Base-by-base conservation (phyloP, 2,797 vertebrate genomes). In the Orestias chungarensis region DNA sequence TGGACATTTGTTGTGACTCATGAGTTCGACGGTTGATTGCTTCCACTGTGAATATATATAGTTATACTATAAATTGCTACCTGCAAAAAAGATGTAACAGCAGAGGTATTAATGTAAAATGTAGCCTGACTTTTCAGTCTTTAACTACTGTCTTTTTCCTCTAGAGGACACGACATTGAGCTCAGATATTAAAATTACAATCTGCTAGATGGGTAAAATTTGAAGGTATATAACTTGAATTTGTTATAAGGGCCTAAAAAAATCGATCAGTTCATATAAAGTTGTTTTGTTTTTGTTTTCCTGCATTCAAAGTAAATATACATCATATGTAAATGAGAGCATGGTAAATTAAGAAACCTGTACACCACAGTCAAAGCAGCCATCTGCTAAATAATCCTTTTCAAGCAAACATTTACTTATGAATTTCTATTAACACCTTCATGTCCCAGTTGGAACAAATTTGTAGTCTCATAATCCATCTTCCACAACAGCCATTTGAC, bases 401-500 rank as follows among this genome's bases (percentile, higher is more conserved):
- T 70, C 73, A 78, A 47, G 43, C 59, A 84, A 92, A 89, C 81
- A 73, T 82, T 87, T 83, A 80, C 79, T 84, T 70, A 71, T 79
- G 78, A 87, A 87, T 78, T 75, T 70, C 79, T 64, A 82, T 75
- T 76, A 86, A 86, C 81, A 83, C 74, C 64, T 81, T 74, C 3
- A 23, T 35, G 74, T 27, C 79, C 81, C 75, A 85, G 69, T 88
- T 90, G 73, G 86, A 82, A 71, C 83, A 81, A 74, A 80, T 54
- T 88, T 89, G 82, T 87, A 3, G 35, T 70, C 40, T 72, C 73
- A 78, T 87, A 88, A 92, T 90, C 84, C 86, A 89, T 85, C 76
- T 82, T 87, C 74, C 71, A 74, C 52, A 64, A 14, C 71, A 82
- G 72, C 79, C 83, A 64, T 88, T 90, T 92, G 87, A 92, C 88